phyloP scores from a whole-genome alignment of 2,888 invertebrate genomes.

The Colletes collaris region DNA sequence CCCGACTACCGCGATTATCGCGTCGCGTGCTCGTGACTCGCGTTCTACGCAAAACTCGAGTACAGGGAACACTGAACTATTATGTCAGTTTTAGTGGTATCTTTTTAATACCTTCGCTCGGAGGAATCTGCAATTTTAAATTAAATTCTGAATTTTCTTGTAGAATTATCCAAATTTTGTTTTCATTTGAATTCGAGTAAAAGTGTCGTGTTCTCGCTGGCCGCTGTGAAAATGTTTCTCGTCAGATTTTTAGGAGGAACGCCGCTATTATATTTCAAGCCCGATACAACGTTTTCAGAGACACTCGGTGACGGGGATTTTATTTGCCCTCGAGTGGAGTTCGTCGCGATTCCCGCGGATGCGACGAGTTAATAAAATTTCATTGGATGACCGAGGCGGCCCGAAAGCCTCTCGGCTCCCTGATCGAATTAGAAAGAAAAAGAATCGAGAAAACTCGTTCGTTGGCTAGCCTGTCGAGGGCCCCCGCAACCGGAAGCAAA shows the following conservation, averaged over 20 bases:
- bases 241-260: too few species aligned
- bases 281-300: too few species aligned
- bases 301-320: background rate
- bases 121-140: too few species aligned
- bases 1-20: conserved; percentile 1
- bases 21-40: conserved; percentile 1
- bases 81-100: too few species aligned
- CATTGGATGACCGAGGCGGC: background rate
- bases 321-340: background rate
- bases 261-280: too few species aligned
- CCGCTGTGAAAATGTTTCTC: too few species aligned
- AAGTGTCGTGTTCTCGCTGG: too few species aligned
- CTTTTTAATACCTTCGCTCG: too few species aligned
- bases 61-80: background rate
- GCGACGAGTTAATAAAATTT: conserved; percentile 34
- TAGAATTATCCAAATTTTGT: too few species aligned
- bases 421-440: conserved; percentile 4
- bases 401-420: background rate
- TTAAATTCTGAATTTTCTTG: too few species aligned
- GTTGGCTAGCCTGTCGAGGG: background rate
- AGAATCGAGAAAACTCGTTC: conserved; percentile 27
- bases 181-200: too few species aligned
- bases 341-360: background rate
- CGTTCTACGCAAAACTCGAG: background rate
- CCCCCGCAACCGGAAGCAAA: background rate